Evolutionary conservation across 2,888 invertebrate genomes (phyloP).

Genomic region (Melinaea menophilus): DNA sequence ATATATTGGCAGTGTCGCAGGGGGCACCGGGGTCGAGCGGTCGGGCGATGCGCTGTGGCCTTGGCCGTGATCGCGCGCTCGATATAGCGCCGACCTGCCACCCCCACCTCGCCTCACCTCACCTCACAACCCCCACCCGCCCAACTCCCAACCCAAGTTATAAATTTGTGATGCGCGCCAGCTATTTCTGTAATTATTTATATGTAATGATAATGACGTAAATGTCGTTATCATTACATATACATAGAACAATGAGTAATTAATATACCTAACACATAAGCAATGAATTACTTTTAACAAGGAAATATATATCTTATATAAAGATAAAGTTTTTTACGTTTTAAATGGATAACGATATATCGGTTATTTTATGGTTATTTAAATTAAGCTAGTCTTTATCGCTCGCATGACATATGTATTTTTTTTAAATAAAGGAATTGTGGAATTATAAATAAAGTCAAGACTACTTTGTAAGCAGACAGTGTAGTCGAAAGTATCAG

Average conservation of each 20-base stretch:
- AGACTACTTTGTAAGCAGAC: slow-evolving; percentile 63
- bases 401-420: background rate
- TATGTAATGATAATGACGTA: slow-evolving; percentile 33
- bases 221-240: slow-evolving; percentile 33
- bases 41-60: slow-evolving; percentile 56
- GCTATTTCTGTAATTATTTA: slow-evolving; percentile 41
- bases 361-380: too few species aligned
- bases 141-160: slow-evolving; percentile 41
- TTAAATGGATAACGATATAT: too few species aligned
- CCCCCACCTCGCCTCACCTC: slow-evolving; percentile 23
- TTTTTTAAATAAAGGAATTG: slow-evolving; percentile 12
- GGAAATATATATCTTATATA: too few species aligned
- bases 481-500: slow-evolving; percentile 68
- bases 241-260: too few species aligned
- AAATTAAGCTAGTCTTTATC: too few species aligned
- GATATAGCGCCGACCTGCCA: slow-evolving; percentile 60
- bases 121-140: slow-evolving; percentile 36
- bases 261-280: too few species aligned
- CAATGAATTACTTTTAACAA: too few species aligned
- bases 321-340: too few species aligned
- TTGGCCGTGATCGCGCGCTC: slow-evolving; percentile 77
- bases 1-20: slow-evolving; percentile 23
- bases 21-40: slow-evolving; percentile 38
- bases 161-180: slow-evolving; percentile 46
- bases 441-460: slow-evolving; percentile 33